phyloP scores from a whole-genome alignment of 2,113 vertebrate species.

The Periophthalmus modestus region DNA sequence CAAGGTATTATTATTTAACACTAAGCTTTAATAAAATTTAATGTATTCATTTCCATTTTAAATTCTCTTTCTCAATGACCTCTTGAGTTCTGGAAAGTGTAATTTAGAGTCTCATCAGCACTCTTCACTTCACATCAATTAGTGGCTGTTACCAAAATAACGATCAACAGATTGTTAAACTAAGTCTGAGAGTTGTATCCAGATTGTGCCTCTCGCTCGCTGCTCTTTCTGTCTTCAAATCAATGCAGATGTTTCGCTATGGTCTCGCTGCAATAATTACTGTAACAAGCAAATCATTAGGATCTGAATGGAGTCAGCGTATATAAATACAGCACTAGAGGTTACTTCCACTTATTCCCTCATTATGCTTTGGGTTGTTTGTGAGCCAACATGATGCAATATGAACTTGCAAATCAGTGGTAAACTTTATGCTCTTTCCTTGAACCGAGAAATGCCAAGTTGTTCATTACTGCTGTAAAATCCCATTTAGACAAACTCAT shows the following conservation, averaged over 20 bases:
- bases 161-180: conserved; percentile 75
- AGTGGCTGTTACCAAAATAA: conserved; percentile 76
- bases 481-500: conserved; percentile 44
- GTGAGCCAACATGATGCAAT: conserved; percentile 62
- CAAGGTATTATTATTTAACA: too few species aligned
- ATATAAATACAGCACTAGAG: conserved; percentile 71
- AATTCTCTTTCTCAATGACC: conserved; percentile 55
- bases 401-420: conserved; percentile 43
- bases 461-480: conserved; percentile 55
- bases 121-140: conserved; percentile 67
- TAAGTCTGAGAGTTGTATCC: conserved; percentile 63
- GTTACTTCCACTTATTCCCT: conserved; percentile 64
- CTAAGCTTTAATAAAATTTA: conserved; percentile 52
- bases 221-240: conserved; percentile 66
- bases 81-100: conserved; percentile 46
- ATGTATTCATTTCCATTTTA: conserved; percentile 49
- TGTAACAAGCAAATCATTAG: conserved; percentile 79
- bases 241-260: conserved; percentile 80
- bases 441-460: conserved; percentile 45
- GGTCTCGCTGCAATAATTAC: conserved; percentile 76
- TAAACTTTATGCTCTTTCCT: conserved; percentile 40
- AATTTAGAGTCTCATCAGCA: conserved; percentile 59
- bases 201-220: conserved; percentile 70
- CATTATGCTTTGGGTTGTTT: conserved; percentile 61
- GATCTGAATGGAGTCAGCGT: conserved; percentile 72